Evolutionary conservation across 2,113 vertebrate species (phyloP), one percentile per base, ranked within the genome.

Genomic region (Daubentonia madagascariensis): DNA sequence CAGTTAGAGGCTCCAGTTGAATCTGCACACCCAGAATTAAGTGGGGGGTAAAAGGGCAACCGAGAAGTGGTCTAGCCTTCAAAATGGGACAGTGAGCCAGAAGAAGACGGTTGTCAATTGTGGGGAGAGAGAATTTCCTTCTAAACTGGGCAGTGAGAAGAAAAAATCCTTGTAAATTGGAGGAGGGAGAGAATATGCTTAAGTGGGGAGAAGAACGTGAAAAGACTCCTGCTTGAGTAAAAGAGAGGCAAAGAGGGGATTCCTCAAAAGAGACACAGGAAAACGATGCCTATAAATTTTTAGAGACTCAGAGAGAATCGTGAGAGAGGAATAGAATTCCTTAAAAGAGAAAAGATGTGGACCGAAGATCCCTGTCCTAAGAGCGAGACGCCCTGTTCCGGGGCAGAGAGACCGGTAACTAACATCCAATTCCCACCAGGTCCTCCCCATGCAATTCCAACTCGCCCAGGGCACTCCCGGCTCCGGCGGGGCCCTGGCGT

Each of bases 361-460:
- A 54, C 78, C 1, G 80, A 50, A 63, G 72, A 85, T 45, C 85
- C 86, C 84, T 0, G 72, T 22, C 61, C 61, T 59, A 95, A 95
- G 87, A 79, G 48, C 37, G 45, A 67, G 85, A 83, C 20, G 78
- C 50, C 17, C 35, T 7, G 50, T 96, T 97, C 95, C 98, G 91
- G 97, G 98, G 97, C 97, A 81, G 93, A 98, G 94, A 97, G 97
- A 97, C 96, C 89, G 97, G 98, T 95, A 97, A 98, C 98, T 95
- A 96, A 97, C 98, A 87, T 97, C 98, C 98, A 78, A 81, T 98
- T 97, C 97, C 98, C 97, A 98, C 97, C 96, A 90, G 98, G 98
- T 98, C 96, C 98, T 98, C 97, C 97, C 96, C 68, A 52, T 45
- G 95, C 94, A 94, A 96, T 96, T 96, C 97, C 95, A 97, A 97